phyloP scores from a whole-genome alignment of 1,140 invertebrate species.

The Drosophila setifemur region DNA sequence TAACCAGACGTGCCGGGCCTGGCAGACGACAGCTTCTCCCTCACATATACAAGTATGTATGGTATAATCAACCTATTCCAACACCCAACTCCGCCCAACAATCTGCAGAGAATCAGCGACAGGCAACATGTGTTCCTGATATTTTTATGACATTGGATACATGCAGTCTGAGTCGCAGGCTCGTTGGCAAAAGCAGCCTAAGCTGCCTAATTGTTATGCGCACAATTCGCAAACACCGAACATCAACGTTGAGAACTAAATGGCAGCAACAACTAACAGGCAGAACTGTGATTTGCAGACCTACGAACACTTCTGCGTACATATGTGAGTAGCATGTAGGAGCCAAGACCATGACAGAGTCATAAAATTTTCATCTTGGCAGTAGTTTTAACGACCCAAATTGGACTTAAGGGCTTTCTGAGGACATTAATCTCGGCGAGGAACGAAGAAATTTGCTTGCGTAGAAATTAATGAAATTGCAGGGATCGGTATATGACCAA shows the following conservation, averaged over 20 bases:
- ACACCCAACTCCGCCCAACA: neutral
- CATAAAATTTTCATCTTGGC: slow-evolving; percentile 46
- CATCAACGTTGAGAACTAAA: slow-evolving; percentile 25
- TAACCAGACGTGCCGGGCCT: slow-evolving; percentile 50
- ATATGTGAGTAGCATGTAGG: slow-evolving; percentile 8
- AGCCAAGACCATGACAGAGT: slow-evolving; percentile 21
- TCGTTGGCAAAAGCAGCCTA: slow-evolving; percentile 40
- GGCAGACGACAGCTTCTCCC: slow-evolving; percentile 36
- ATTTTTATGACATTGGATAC: slow-evolving; percentile 65
- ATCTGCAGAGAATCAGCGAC: slow-evolving; percentile 40
- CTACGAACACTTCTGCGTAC: slow-evolving; percentile 8
- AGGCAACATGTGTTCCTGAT: slow-evolving; percentile 71
- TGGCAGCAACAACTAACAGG: slow-evolving; percentile 15
- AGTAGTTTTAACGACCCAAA: slow-evolving; percentile 47
- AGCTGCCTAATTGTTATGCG: slow-evolving; percentile 72
- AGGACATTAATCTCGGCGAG: slow-evolving; percentile 12
- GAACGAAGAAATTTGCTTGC: slow-evolving; percentile 6
- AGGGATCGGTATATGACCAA: slow-evolving; percentile 1
- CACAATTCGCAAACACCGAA: slow-evolving; percentile 45
- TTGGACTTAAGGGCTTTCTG: slow-evolving; percentile 34
- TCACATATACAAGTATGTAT: too few species aligned
- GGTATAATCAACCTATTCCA: neutral
- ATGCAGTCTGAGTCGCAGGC: slow-evolving; percentile 36
- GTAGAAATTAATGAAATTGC: slow-evolving; percentile 11
- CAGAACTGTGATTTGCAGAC: slow-evolving; percentile 29